Evolutionary conservation across 1,140 invertebrate species (phyloP), one percentile per base, ranked within the genome.

Genomic region (Zaprionus inermis): DNA sequence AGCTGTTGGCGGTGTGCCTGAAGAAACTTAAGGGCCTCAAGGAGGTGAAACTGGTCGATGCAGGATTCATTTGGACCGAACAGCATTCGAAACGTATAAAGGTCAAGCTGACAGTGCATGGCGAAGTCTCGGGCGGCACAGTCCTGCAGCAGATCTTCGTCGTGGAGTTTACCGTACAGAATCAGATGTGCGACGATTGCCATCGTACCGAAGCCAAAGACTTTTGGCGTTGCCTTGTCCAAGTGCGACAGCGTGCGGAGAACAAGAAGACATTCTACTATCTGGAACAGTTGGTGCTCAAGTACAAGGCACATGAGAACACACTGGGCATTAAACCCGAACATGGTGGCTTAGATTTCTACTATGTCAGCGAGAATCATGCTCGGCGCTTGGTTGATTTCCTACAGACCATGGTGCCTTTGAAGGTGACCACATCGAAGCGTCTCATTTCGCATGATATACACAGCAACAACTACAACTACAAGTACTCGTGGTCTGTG

Each of bases 181-280:
- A 97, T 94, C 98, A 99, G 90, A 98, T 99, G 97, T 99, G 99
- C 93, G 96, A 98, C 92, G 97, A 99, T 73, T 99, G 99, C 93
- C 98, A 99, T 92, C 94, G 98, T 18, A 95, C 95, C 0, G 99
- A 99, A 93, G 98, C 99, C 0, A 98, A 99, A 93, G 97, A 99
- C 93, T 99, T 96, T 92, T 99, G 99, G 99, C 96, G 96, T 90
- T 98, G 98, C 34, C 79, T 96, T 91, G 96, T 97, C 30, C 97
- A 98, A 95, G 95, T 98, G 1, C 93, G 97, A 49, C 97, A 98
- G 89, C 95, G 97, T 91, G 94, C 96, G 0, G 96, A 97, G 66
- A 99, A 99, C 92, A 99, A 99, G 90, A 99, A 99, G 93, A 99
- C 99, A 1, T 98, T 99, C 91, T 99, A 97, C 91, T 99, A 99